Evolutionary conservation across 2,113 vertebrate genomes (phyloP).

Genomic region (Lophotis ruficrista): DNA sequence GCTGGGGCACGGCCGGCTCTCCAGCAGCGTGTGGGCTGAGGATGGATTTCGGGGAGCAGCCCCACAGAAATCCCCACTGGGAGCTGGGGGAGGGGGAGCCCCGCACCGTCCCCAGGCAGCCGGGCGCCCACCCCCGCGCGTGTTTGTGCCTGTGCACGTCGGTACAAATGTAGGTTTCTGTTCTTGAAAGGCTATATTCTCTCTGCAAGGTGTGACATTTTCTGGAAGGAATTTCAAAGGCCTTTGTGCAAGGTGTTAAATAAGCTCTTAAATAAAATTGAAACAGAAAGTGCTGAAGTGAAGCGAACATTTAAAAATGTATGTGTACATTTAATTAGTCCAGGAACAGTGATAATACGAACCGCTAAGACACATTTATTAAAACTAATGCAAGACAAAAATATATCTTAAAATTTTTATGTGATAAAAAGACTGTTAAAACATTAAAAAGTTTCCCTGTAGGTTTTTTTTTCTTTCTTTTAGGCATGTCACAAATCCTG

Average conservation of each 20-base stretch:
- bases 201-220: conserved; percentile 55
- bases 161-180: not conserved
- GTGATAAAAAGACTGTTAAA: conserved; percentile 51
- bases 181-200: not conserved
- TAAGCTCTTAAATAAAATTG: conserved; percentile 64
- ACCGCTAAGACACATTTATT: conserved; percentile 40
- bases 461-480: not conserved
- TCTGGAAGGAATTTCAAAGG: conserved; percentile 65
- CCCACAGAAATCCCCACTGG: accelerated
- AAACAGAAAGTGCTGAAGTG: conserved; percentile 23
- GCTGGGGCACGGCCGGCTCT: accelerated
- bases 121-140: accelerated
- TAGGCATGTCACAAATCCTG: not conserved
- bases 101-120: not conserved
- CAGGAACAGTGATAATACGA: conserved; percentile 46
- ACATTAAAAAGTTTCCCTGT: conserved; percentile 18
- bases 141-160: not conserved
- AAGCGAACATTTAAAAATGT: conserved; percentile 60
- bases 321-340: conserved; percentile 68
- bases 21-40: not conserved
- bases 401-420: conserved; percentile 55
- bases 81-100: not conserved
- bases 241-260: conserved; percentile 66
- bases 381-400: conserved; percentile 53
- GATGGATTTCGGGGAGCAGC: not conserved